A percentile compares a stretch with the other conserved stretches of the same genome.
Conservation (phyloP, 64 coral and sea anemone species). For the Anthopleura sola region DNA sequence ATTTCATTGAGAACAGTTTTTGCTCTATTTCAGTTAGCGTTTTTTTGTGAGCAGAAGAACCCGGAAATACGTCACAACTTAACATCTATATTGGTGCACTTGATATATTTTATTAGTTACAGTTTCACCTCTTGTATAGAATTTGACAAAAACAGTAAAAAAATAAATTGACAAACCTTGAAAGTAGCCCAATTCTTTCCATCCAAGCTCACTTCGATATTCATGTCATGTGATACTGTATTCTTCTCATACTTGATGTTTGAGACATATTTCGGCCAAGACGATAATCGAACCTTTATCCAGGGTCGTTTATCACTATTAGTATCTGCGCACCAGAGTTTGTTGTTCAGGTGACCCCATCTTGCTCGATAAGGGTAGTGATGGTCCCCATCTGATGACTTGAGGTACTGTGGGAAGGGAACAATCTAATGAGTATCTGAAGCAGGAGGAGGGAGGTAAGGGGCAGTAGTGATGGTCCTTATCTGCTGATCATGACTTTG, state of each 20-base stretch:
- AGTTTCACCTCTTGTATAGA: too few species aligned
- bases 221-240: not conserved
- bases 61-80: too few species aligned
- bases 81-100: too few species aligned
- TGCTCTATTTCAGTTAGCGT: too few species aligned
- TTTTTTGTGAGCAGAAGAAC: too few species aligned
- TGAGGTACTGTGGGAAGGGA: not conserved
- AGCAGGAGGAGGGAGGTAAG: too few species aligned
- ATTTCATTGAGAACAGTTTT: too few species aligned
- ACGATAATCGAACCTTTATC: slow-evolving; percentile 11
- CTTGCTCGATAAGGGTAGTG: slow-evolving; percentile 7
- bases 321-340: slow-evolving; percentile 8
- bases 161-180: not conserved
- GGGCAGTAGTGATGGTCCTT: too few species aligned
- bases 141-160: too few species aligned
- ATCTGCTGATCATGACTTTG: too few species aligned
- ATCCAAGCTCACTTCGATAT: not conserved
- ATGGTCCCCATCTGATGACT: not conserved
- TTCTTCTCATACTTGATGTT: not conserved
- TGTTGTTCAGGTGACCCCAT: not conserved
- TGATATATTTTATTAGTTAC: too few species aligned
- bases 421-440: too few species aligned
- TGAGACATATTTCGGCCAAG: slow-evolving; percentile 1
- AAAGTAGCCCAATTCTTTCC: not conserved
- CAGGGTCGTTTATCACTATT: not conserved